Conservation (phyloP, 2,888 invertebrate species). For the Atherix ibis region DNA sequence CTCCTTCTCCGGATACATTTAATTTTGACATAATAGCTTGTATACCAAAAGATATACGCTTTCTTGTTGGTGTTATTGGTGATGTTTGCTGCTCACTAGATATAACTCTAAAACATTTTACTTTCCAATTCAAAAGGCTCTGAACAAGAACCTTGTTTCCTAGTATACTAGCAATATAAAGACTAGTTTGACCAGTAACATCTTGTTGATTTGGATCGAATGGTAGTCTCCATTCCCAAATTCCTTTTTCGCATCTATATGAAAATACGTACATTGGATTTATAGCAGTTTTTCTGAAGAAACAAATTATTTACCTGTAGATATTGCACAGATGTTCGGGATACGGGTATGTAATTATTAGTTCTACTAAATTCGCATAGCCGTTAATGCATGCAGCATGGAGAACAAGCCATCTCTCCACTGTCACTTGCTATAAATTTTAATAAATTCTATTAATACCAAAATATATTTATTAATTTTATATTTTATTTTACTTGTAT, state of each 20-base stretch:
- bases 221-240: conserved; percentile 73
- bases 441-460: background rate
- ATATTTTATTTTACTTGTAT: conserved; percentile 39
- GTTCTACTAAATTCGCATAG: conserved; percentile 58
- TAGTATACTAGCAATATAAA: conserved; percentile 76
- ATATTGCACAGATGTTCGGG: conserved; percentile 50
- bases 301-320: conserved; percentile 32
- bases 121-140: conserved; percentile 53
- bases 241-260: conserved; percentile 48
- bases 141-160: conserved; percentile 68
- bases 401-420: conserved; percentile 81
- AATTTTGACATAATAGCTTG: conserved; percentile 75
- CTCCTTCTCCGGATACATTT: conserved; percentile 40
- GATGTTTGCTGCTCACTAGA: conserved; percentile 14
- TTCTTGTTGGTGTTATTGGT: conserved; percentile 42
- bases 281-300: conserved; percentile 1
- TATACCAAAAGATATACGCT: conserved; percentile 72
- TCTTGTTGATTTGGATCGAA: conserved; percentile 87
- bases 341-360: conserved; percentile 68
- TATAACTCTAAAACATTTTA: conserved; percentile 35
- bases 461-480: conserved; percentile 5
- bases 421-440: conserved; percentile 54
- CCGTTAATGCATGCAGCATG: conserved; percentile 88
- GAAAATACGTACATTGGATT: conserved; percentile 3
- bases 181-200: conserved; percentile 75